Percentiles rank a stretch among this genome's conserved stretches.
phyloP scores from a whole-genome alignment of 2,113 vertebrate species.

The Ptyas mucosa region DNA sequence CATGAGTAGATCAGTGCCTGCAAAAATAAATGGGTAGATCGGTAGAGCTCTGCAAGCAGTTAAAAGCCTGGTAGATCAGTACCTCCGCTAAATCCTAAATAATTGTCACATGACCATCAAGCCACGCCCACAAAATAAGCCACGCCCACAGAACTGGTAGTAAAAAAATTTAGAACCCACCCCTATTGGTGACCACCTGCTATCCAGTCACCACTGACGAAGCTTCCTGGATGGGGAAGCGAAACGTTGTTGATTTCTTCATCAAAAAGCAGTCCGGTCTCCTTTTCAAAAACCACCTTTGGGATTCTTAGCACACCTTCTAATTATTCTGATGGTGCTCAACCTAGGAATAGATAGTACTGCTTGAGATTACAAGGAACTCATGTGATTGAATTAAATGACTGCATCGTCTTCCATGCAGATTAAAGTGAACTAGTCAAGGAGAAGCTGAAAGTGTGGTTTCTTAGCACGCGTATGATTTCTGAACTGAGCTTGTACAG shows the following conservation, averaged over 20 bases:
- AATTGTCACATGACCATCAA: too few relatives aligned
- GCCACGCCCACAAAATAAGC: too few relatives aligned
- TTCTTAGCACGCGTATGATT: background rate
- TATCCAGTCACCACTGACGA: background rate
- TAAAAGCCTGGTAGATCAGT: too few relatives aligned
- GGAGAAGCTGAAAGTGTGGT: background rate
- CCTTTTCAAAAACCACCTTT: background rate
- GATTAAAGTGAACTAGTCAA: background rate
- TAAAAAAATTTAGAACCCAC: too few relatives aligned
- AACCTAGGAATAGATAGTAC: background rate
- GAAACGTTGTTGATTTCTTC: background rate
- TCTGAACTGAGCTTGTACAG: background rate
- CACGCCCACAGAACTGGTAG: too few relatives aligned
- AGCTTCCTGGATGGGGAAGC: background rate
- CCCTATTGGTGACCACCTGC: background rate
- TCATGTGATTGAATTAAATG: background rate
- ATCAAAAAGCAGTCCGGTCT: background rate
- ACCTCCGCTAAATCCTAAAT: too few relatives aligned
- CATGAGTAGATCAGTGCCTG: too few relatives aligned
- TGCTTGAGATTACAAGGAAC: background rate
- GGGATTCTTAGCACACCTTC: background rate
- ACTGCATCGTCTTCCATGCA: background rate
- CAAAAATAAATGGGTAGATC: too few relatives aligned
- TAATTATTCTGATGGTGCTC: background rate
- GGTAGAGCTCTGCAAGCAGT: too few relatives aligned